phyloP scores from a whole-genome alignment of 2,797 vertebrate genomes.

The Smutsia gigantea region DNA sequence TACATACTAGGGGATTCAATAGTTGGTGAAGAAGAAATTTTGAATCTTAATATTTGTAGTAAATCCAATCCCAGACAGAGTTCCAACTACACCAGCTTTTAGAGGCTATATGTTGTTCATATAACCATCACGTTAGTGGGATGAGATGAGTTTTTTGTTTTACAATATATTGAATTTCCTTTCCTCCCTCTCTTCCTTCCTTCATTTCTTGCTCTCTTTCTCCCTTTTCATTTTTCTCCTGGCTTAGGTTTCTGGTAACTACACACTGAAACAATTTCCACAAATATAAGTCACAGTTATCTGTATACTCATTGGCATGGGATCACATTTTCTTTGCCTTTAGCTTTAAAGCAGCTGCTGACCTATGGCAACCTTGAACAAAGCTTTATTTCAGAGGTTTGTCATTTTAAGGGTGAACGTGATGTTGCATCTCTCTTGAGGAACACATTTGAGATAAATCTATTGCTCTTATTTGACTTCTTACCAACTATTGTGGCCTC shows the following conservation, averaged over 20 bases:
- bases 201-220: not conserved
- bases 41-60: slow-evolving; percentile 23
- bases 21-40: not conserved
- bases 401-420: not conserved
- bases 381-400: not conserved
- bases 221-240: not conserved
- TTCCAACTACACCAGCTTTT: not conserved
- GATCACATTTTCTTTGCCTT: not conserved
- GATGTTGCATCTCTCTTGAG: not conserved
- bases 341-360: not conserved
- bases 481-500: not conserved
- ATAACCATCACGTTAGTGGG: not conserved
- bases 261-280: not conserved
- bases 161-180: not conserved
- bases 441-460: not conserved
- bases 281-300: not conserved
- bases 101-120: not conserved
- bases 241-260: not conserved
- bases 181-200: too few species aligned
- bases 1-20: not conserved
- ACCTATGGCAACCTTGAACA: not conserved
- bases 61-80: not conserved
- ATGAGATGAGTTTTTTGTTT: not conserved
- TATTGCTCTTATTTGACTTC: not conserved
- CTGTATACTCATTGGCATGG: not conserved